Evolutionary conservation across 2,797 vertebrate species (phyloP), one percentile per base, ranked within the genome.

Genomic region (Platalea minor): DNA sequence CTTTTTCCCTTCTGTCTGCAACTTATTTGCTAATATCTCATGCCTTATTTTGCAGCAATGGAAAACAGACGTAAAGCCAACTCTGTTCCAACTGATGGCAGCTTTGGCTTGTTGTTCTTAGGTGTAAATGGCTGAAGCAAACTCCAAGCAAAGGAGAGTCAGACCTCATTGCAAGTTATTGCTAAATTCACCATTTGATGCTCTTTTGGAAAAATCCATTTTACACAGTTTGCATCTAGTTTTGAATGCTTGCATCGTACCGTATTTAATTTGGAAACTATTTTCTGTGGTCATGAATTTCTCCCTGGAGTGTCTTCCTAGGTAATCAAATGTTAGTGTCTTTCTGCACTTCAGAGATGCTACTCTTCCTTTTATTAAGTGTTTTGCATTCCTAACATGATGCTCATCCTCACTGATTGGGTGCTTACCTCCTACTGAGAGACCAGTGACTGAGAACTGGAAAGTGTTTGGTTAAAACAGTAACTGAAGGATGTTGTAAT

Each of bases 351-450:
- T 96, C 56, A 60, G 85, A 88, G 41, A 80, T 72, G 50, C 23
- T 70, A 89, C 65, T 64, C 37, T 94, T 89, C 85, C 69, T 93
- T 96, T 95, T 94, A 89, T 93, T 91, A 90, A 95, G 72, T 74
- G 43, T 64, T 90, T 93, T 86, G 67, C 57, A 88, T 96, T 96
- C 83, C 74, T 95, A 77, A 90, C 79, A 84, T 70, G 83, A 78
- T 87, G 88, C 28, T 95, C 75, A 85, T 91, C 70, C 76, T 93
- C 39, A 89, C 45, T 87, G 79, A 87, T 73, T 70, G 28, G 1
- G 33, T 89, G n/a, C 80, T 85, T 91, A 33, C 45, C 28, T 81
- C 72, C 73, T 74, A 35, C 4, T 9, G 79, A 78, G 48, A 89
- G 24, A 87, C 39, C 48, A 60, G 65, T 54, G 64, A 51, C 69